A percentile compares a stretch with the other conserved stretches of the same genome.
Evolutionary conservation across 2,888 invertebrate genomes (phyloP).

Genomic region (Mayetiola destructor): DNA sequence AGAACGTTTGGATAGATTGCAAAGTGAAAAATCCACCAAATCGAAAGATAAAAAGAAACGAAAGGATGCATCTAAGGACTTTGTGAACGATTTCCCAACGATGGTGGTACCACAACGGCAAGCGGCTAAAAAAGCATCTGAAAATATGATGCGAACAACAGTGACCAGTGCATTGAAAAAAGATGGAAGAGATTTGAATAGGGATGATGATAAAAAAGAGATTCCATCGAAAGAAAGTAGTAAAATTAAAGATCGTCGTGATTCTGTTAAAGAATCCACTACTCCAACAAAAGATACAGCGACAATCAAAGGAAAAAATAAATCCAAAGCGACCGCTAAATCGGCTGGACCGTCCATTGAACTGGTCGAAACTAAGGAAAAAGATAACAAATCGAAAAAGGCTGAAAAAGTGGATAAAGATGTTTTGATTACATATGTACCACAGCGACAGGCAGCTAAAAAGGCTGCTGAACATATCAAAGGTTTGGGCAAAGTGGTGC

Average conservation of each 20-base stretch:
- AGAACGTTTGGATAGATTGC: conserved; percentile 13
- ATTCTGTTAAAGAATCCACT: conserved; percentile 17
- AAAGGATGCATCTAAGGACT: conserved; percentile 34
- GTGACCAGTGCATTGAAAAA: conserved; percentile 26
- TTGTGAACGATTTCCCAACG: conserved; percentile 64
- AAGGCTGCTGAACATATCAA: conserved; percentile 84
- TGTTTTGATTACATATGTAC: conserved; percentile 66
- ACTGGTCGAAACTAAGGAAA: conserved; percentile 33
- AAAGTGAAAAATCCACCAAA: conserved; percentile 7
- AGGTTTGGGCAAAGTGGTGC: conserved; percentile 40
- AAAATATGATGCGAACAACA: conserved; percentile 66
- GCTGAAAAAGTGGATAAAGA: conserved; percentile 35
- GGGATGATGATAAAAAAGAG: conserved; percentile 19
- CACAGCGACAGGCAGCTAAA: conserved; percentile 79
- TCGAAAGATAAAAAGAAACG: conserved; percentile 2
- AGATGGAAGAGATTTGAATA: conserved; percentile 14
- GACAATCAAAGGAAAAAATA: conserved; percentile 20
- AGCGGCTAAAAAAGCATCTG: conserved; percentile 81
- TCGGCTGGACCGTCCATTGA: conserved; percentile 18
- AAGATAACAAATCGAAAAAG: conserved; percentile 28
- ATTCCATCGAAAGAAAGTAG: conserved; percentile 15
- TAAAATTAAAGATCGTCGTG: conserved; percentile 23
- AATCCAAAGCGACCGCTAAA: conserved; percentile 13
- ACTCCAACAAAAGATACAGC: not conserved
- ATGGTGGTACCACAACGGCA: conserved; percentile 74